Base-by-base conservation (phyloP, 2,797 vertebrate genomes). In the Anabacerthia variegaticeps region DNA sequence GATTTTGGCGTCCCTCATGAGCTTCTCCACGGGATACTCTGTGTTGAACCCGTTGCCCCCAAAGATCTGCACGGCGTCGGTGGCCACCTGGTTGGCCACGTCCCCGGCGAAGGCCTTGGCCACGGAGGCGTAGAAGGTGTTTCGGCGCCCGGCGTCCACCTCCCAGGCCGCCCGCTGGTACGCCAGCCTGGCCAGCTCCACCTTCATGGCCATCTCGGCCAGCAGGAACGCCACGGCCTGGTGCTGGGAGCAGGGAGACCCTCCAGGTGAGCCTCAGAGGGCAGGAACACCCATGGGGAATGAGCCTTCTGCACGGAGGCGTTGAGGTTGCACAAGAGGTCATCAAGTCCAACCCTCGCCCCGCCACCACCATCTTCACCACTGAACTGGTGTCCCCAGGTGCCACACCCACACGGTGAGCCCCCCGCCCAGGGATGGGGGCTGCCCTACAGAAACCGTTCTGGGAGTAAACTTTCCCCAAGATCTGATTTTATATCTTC, bases 1-100 rank as follows among this genome's bases (percentile, higher is more conserved):
- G 55, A 77, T 85, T 46, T 85, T 76, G 63, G 73, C 73, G 24
- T 85, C 73, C 46, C 73, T 85, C 83, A 85, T 61, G 28, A 85
- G 73, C 48, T 85, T 85, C 63, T 85, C 83, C 73, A 77, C 55
- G 0, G 83, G 83, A 19, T 85, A 85, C 9, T 77, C 83, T 2
- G 55, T 85, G 73, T 77, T 77, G 73, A 77, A 85, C 28, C 73
- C 83, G 1, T 77, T 85, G n/a, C 73, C 63, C n/a, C 83, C 83
- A 7, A 85, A 77, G 73, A 69, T 77, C 63, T 85, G 83, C 63
- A 85, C 73, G 2, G 72, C 73, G 9, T 68, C 48, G 0, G 55
- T 7, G 48, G 73, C 73, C 83, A 61, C 73, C 55, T 85, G 83
- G 73, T 77, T 85, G 83, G 83, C 55, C 0, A 77, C 2, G 2